A percentile compares a stretch with the other conserved stretches of the same genome.
phyloP scores from a whole-genome alignment of 2,797 vertebrate genomes.

The Halcyon leucocephala region DNA sequence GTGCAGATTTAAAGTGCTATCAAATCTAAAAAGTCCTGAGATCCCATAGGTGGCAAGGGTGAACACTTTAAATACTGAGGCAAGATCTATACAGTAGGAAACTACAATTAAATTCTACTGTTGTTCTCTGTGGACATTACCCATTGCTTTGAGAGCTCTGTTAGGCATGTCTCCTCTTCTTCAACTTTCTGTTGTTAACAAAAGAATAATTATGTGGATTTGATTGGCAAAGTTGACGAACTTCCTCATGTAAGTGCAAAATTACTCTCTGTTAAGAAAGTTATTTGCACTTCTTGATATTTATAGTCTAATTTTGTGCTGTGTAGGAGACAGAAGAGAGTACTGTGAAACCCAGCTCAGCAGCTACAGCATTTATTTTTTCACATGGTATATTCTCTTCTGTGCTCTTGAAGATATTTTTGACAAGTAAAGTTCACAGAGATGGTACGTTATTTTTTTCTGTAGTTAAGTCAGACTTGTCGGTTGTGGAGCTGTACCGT shows the following conservation, averaged over 20 bases:
- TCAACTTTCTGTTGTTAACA: neutral
- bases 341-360: neutral
- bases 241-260: neutral
- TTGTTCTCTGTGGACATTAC: neutral
- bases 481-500: neutral
- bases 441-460: neutral
- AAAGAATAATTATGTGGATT: neutral
- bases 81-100: neutral
- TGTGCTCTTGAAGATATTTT: neutral
- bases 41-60: neutral
- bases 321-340: neutral
- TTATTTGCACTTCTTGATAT: neutral
- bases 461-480: neutral
- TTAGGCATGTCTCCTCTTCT: neutral
- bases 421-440: neutral
- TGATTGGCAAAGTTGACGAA: neutral
- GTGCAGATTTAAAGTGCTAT: neutral
- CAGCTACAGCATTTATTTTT: neutral
- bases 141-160: neutral
- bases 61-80: neutral
- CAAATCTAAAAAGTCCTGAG: neutral
- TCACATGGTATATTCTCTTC: neutral
- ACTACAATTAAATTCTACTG: neutral
- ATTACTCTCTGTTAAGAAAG: neutral
- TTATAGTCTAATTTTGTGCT: neutral